Evolutionary conservation across 1,140 invertebrate genomes (phyloP), one percentile per base, ranked within the genome.

Genomic region (Maniola jurtina): DNA sequence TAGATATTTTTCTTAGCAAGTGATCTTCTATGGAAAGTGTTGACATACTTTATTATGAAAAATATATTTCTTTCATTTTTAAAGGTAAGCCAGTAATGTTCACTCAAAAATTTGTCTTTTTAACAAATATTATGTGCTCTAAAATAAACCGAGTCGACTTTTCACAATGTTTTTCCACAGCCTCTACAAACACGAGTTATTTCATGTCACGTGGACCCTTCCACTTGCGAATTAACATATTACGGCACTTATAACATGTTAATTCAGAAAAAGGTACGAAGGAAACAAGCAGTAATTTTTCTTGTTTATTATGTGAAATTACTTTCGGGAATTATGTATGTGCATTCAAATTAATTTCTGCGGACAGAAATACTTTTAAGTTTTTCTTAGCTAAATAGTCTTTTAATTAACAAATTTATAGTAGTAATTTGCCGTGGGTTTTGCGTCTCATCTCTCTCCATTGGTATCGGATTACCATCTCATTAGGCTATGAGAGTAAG

Each of bases 271-370:
- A 57, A 57, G 55, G 55, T 57, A 34, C 38, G 25, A 57, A 38
- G 66, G 76, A 82, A 75, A 77, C 64, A 73, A 77, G 16, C 25
- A 25, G 52, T 55, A 55, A 33, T 55, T 55, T 55, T 33, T 55
- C 42, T 14, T 55, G 52, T 33, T 55, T 55, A 55, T 34, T 55
- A 55, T 33, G 16, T 55, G 16, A 55, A 55, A 55, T 34, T 55
- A 55, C 52, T 55, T 25, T 7, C 48, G 52, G 33, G 52, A 25
- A 16, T 16, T 52, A 52, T n/a, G 42, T n/a, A 45, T 45, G 42
- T 45, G 13, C 42, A 45, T 45, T 9, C 13, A 13, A 45, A 25
- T 25, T 25, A 5, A 45, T 45, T 45, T 38, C 10, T 3, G 6
- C 2, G 42, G 42, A 6, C 1, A 45, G 13, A 8, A 1, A 45